Evolutionary conservation across 1,140 invertebrate species (phyloP).

Genomic region (Apocrypta bakeri): DNA sequence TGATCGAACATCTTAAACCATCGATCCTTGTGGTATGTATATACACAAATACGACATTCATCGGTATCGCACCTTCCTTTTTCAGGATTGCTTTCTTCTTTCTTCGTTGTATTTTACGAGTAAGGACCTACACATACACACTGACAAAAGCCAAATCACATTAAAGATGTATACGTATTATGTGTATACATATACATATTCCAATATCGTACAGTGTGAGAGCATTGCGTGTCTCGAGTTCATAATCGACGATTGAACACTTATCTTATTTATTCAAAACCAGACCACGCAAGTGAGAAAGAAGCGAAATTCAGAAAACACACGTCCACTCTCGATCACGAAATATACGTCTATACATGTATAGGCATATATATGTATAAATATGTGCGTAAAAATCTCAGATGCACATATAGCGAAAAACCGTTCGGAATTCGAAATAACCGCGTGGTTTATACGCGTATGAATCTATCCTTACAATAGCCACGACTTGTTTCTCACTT

Average conservation of each 20-base stretch:
- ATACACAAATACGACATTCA: not conserved
- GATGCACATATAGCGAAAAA: no score
- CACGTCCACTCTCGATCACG: no score
- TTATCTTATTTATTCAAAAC: no score
- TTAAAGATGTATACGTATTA: conserved; percentile 4
- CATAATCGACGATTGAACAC: no score
- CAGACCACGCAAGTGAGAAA: conserved; percentile 43
- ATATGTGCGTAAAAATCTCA: conserved; percentile 6
- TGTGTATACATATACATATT: no score
- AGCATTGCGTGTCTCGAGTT: no score
- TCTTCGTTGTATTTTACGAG: not conserved
- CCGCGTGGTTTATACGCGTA: not conserved
- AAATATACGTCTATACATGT: no score
- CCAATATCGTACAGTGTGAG: no score
- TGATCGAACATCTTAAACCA: conserved; percentile 32
- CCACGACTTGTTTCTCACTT: not conserved
- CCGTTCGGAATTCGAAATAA: conserved; percentile 34
- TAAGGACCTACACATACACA: not conserved
- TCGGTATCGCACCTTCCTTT: not conserved
- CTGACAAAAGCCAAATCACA: conserved; percentile 9
- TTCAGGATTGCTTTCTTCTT: not conserved
- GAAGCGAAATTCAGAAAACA: not conserved
- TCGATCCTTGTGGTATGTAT: not conserved
- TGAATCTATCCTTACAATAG: not conserved
- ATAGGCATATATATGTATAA: no score